Percentiles rank a stretch among this genome's conserved stretches.
These are phyloP conservation scores for Trissolcus japonicus DNA, from an alignment of 2,888 invertebrate genomes.

Conservation along the genomic window DNA sequence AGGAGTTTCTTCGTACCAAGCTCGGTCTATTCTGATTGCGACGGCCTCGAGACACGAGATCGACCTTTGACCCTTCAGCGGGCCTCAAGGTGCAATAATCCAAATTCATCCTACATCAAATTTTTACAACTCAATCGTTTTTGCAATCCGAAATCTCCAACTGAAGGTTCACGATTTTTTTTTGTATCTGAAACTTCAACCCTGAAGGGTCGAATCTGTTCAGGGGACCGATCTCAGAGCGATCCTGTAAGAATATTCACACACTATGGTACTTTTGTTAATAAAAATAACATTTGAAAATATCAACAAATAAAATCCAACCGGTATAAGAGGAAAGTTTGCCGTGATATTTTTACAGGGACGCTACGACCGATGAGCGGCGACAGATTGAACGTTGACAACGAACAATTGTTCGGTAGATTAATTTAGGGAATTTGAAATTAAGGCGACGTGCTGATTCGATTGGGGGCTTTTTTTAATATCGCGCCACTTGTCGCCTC, in stretches of 20 bases:
- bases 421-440: slow-evolving; percentile 9
- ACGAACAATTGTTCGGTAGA: slow-evolving; percentile 26
- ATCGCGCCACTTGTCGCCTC: slow-evolving; percentile 5
- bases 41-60: slow-evolving; percentile 36
- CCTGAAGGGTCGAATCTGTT: neutral
- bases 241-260: neutral
- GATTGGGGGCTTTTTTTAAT: neutral
- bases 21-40: slow-evolving; percentile 81
- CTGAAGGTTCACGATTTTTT: neutral
- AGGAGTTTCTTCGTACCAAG: slow-evolving; percentile 84
- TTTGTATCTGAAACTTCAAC: neutral
- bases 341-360: neutral
- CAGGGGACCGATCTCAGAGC: neutral
- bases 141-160: neutral
- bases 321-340: neutral
- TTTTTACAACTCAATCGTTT: neutral
- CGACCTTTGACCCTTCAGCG: slow-evolving; percentile 25
- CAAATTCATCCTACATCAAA: neutral
- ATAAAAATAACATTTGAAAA: neutral
- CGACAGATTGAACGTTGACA: slow-evolving; percentile 6
- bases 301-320: slow-evolving; percentile 2
- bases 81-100: neutral
- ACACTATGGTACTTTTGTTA: neutral
- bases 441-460: slow-evolving; percentile 1
- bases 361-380: neutral